A percentile compares a stretch with the other conserved stretches of the same genome.
phyloP scores from a whole-genome alignment of 2,888 invertebrate species.

The Platynereis dumerilii region DNA sequence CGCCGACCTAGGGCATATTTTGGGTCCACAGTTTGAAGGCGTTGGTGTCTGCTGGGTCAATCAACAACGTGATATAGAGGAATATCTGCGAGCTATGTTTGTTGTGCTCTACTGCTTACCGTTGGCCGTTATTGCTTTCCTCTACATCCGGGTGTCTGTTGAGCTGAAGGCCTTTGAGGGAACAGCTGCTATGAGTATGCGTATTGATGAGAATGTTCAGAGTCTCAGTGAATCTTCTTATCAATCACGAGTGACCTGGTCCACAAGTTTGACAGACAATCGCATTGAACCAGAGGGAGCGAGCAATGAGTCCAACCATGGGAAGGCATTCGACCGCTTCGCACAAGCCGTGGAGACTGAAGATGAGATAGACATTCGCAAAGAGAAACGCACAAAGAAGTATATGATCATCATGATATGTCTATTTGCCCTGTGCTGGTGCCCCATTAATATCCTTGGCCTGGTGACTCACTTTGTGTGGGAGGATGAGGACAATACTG shows the following conservation, averaged over 20 bases:
- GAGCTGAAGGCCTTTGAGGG: conserved; percentile 63
- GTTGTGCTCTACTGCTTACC: conserved; percentile 68
- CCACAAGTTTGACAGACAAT: conserved; percentile 27
- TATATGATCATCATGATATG: conserved; percentile 74
- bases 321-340: not conserved
- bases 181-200: not conserved
- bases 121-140: conserved; percentile 70
- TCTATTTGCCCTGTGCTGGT: conserved; percentile 72
- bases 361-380: conserved; percentile 58
- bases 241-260: conserved; percentile 37
- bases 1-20: conserved; percentile 72
- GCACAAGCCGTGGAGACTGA: conserved; percentile 22
- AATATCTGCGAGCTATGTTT: conserved; percentile 60
- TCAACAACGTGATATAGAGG: conserved; percentile 51
- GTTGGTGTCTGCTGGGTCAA: conserved; percentile 57
- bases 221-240: conserved; percentile 31
- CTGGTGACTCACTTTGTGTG: conserved; percentile 72
- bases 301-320: conserved; percentile 21
- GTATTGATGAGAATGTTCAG: conserved; percentile 37
- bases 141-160: conserved; percentile 72
- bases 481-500: conserved; percentile 75
- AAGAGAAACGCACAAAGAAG: conserved; percentile 74
- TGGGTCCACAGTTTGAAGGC: conserved; percentile 48
- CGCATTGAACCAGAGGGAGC: conserved; percentile 34
- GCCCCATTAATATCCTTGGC: conserved; percentile 72